Conservation (phyloP, 2,888 invertebrate species). For the Deilephila porcellus region DNA sequence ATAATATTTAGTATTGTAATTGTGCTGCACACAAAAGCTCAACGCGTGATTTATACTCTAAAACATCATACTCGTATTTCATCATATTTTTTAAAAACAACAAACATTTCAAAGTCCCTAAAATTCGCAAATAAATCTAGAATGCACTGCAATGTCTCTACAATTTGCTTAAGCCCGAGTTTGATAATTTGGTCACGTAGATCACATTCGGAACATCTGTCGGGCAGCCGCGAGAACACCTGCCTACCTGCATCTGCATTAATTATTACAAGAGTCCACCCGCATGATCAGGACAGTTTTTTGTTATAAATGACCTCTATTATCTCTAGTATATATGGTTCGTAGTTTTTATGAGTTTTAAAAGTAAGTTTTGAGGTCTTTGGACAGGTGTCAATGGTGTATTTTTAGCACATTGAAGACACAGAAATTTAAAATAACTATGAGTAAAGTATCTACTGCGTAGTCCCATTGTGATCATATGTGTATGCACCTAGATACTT, state of each 20-base stretch:
- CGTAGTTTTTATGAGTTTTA: not conserved
- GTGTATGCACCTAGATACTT: too few relatives aligned
- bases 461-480: too few relatives aligned
- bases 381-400: too few relatives aligned
- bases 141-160: not conserved
- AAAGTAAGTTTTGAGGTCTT: too few relatives aligned
- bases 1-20: too few relatives aligned
- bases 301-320: constrained; percentile 15
- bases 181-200: constrained; percentile 82
- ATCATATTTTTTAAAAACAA: too few relatives aligned
- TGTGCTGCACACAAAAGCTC: too few relatives aligned
- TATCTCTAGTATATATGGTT: not conserved
- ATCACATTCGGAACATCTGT: constrained; percentile 28
- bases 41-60: not conserved
- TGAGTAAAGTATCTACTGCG: too few relatives aligned
- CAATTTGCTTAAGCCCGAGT: constrained; percentile 92
- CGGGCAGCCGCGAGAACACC: constrained; percentile 45
- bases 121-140: not conserved
- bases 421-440: too few relatives aligned
- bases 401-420: too few relatives aligned
- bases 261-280: constrained; percentile 31
- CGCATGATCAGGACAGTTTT: constrained; percentile 30
- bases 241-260: constrained; percentile 56
- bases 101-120: too few relatives aligned
- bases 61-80: not conserved